Conservation (phyloP, 2,797 vertebrate species). For the Agapornis canus region DNA sequence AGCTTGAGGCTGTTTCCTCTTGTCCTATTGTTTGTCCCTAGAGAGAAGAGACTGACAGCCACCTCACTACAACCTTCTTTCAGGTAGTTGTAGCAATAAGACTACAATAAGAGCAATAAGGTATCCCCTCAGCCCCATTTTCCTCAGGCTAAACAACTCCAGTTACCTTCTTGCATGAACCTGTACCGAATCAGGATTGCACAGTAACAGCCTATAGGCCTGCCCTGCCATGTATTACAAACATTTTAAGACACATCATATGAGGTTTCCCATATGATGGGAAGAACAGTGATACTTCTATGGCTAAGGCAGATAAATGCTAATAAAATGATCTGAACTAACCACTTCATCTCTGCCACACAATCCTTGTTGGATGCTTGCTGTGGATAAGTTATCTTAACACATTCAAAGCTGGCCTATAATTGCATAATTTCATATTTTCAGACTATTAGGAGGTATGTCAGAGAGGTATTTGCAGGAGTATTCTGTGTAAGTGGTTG, state of each 20-base stretch:
- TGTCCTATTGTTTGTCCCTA: background rate
- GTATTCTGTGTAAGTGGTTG: background rate
- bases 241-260: background rate
- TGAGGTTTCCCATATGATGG: background rate
- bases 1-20: background rate
- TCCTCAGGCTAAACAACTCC: background rate
- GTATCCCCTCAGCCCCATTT: background rate
- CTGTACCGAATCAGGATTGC: background rate
- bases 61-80: background rate
- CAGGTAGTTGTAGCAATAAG: background rate
- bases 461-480: background rate
- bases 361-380: background rate
- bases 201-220: background rate
- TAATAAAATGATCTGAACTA: background rate
- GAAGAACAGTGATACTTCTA: background rate
- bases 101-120: background rate
- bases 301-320: background rate
- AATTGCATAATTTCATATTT: background rate
- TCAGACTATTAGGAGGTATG: background rate
- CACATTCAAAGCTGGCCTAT: background rate
- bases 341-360: background rate
- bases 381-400: background rate
- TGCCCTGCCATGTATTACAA: background rate
- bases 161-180: background rate
- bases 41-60: background rate